phyloP scores from a whole-genome alignment of 53 echinoderm and acorn worm genomes.

The Paracentrotus lividus region DNA sequence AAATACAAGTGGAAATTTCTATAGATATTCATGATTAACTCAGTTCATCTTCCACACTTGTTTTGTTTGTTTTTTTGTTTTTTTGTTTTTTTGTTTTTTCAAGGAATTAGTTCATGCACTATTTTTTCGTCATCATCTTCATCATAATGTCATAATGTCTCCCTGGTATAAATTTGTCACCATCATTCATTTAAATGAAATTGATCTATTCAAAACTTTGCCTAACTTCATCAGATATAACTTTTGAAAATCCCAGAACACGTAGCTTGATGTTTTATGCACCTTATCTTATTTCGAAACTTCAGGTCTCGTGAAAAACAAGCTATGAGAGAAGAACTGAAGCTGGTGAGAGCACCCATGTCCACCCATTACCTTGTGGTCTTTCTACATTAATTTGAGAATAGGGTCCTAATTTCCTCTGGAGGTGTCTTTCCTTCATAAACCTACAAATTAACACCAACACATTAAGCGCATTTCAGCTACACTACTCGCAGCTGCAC shows the following conservation, averaged over 20 bases:
- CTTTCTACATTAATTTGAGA: slow-evolving; percentile 42
- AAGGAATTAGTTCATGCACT: slow-evolving; percentile 3
- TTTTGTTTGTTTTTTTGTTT: not conserved
- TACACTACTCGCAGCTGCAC: slow-evolving; percentile 9
- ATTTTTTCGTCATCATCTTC: not conserved
- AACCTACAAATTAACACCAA: slow-evolving; percentile 34
- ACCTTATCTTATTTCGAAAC: no score
- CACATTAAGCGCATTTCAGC: slow-evolving; percentile 14
- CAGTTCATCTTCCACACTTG: not conserved
- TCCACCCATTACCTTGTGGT: slow-evolving; percentile 39
- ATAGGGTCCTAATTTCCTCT: slow-evolving; percentile 9
- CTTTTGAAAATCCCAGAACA: no score
- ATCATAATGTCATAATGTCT: no score
- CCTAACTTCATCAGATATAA: not conserved
- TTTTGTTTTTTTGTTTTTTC: not conserved
- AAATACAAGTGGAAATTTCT: not conserved
- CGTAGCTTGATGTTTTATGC: no score
- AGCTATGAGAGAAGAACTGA: no score
- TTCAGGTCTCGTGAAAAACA: no score
- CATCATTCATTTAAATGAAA: not conserved
- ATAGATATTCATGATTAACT: no score
- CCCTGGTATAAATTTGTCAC: no score
- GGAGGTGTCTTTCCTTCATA: slow-evolving; percentile 7
- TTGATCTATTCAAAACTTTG: not conserved
- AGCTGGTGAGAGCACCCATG: not conserved